Evolutionary conservation across 2,888 invertebrate species (phyloP).

Genomic region (Cheilosia impressa): DNA sequence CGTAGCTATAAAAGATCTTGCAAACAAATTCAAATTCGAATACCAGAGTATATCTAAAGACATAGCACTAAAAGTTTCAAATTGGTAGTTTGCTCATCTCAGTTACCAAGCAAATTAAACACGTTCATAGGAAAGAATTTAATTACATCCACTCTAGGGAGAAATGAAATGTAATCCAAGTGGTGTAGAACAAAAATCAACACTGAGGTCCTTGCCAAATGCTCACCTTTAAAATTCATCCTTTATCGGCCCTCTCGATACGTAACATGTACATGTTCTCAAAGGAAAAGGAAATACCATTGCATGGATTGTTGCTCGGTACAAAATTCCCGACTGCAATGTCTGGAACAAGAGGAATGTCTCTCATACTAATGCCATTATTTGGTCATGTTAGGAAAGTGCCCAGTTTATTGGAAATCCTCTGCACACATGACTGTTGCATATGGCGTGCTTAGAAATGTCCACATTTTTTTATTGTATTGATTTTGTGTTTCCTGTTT

Average conservation of each 20-base stretch:
- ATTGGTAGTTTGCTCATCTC: not conserved
- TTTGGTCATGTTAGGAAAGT: constrained; percentile 19
- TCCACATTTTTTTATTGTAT: constrained; percentile 23
- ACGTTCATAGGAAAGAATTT: constrained; percentile 12
- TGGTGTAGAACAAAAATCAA: not conserved
- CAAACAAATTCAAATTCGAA: no score
- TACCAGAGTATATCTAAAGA: not conserved
- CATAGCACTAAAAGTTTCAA: not conserved
- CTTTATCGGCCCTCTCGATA: not conserved
- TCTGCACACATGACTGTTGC: constrained; percentile 26
- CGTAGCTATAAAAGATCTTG: no score
- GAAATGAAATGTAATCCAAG: not conserved
- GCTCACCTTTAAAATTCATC: not conserved
- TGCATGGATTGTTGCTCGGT: constrained; percentile 25
- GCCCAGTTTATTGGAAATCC: constrained; percentile 39
- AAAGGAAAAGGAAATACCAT: constrained; percentile 15
- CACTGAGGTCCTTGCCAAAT: not conserved
- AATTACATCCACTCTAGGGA: constrained; percentile 18
- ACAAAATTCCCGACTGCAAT: constrained; percentile 29
- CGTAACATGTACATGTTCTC: not conserved
- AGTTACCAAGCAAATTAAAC: not conserved
- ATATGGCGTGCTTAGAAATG: constrained; percentile 9
- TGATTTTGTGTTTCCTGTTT: constrained; percentile 24
- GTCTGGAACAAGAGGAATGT: constrained; percentile 22
- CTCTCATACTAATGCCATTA: not conserved